phyloP scores from a whole-genome alignment of 2,797 vertebrate genomes.

The Dipus sagitta region DNA sequence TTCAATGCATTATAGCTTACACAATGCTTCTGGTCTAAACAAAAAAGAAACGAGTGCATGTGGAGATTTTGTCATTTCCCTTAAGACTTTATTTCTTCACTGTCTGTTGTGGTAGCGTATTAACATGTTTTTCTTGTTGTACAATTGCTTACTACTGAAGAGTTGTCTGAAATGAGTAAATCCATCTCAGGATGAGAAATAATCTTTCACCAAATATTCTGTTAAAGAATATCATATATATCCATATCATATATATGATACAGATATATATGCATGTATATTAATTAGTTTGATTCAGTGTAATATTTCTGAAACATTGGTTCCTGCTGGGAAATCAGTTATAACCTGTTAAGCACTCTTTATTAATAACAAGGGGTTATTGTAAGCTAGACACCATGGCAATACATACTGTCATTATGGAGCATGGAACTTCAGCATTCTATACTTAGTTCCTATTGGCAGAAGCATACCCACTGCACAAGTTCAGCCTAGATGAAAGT shows the following conservation, averaged over 20 bases:
- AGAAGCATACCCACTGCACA: not conserved
- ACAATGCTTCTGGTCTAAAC: constrained; percentile 31
- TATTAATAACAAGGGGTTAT: not conserved
- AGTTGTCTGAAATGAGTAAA: not conserved
- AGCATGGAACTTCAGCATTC: not conserved
- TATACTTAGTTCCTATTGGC: not conserved
- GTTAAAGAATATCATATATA: not conserved
- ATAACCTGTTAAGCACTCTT: not conserved
- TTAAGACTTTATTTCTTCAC: not conserved
- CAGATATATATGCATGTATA: too few relatives aligned
- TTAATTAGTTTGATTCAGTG: not conserved
- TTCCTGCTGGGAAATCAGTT: not conserved
- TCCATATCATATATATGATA: not conserved
- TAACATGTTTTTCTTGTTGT: not conserved
- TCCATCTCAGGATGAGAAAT: not conserved
- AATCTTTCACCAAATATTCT: not conserved
- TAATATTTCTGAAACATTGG: not conserved
- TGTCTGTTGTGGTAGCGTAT: not conserved
- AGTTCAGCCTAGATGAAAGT: not conserved
- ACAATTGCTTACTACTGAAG: not conserved
- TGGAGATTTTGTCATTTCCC: not conserved
- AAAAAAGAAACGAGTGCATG: not conserved
- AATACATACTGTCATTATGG: not conserved
- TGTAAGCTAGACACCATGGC: not conserved
- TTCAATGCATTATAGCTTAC: constrained; percentile 21